These are phyloP conservation scores for Drosophila lacteicornis DNA, from an alignment of 1,140 invertebrate species.

Conservation along the genomic window DNA sequence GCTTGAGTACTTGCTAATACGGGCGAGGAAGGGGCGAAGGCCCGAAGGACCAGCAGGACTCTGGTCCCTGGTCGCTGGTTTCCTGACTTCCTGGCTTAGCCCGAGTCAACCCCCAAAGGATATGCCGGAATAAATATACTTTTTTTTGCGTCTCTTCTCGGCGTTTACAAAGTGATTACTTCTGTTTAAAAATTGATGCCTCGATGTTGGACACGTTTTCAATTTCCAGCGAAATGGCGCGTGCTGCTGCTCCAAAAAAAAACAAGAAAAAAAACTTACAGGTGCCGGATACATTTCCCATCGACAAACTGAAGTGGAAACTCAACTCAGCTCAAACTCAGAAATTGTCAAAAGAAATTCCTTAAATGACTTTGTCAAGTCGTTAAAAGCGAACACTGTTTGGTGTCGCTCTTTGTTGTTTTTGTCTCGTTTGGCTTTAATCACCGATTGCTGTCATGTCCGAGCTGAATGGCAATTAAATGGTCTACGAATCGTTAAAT, in stretches of 20 bases:
- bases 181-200: constrained; percentile 83
- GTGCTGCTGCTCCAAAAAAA: constrained; percentile 7
- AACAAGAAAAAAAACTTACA: constrained; percentile 16
- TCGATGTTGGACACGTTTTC: constrained; percentile 83
- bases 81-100: constrained; percentile 29
- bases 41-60: constrained; percentile 27
- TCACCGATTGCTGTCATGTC: constrained; percentile 58
- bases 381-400: constrained; percentile 56
- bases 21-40: neutral
- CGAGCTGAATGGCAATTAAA: constrained; percentile 70
- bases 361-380: constrained; percentile 63
- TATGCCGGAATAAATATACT: constrained; percentile 21
- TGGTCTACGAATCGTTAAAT: constrained; percentile 72
- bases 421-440: constrained; percentile 55
- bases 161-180: constrained; percentile 84
- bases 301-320: constrained; percentile 12
- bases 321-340: constrained; percentile 15
- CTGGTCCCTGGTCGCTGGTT: constrained; percentile 34
- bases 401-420: constrained; percentile 28
- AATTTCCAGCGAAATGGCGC: constrained; percentile 68
- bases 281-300: constrained; percentile 41
- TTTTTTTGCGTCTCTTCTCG: constrained; percentile 33
- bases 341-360: constrained; percentile 64
- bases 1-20: constrained; percentile 46
- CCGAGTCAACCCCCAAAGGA: constrained; percentile 62